Evolutionary conservation across 2,888 invertebrate genomes (phyloP).

Genomic region (Drosophila setosimentum): DNA sequence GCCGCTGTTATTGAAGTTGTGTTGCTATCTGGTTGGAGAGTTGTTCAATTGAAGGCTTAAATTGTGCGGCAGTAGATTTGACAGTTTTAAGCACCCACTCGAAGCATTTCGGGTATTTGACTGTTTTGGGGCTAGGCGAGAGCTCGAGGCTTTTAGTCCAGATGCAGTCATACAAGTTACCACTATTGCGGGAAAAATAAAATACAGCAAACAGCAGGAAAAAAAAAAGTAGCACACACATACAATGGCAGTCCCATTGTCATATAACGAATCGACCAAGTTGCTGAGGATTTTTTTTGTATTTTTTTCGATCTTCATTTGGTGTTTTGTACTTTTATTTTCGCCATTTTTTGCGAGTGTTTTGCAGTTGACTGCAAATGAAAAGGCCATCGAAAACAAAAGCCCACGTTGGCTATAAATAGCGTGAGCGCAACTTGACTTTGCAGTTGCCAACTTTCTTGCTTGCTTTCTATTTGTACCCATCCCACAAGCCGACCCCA

Average conservation of each 20-base stretch:
- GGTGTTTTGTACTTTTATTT: conserved; percentile 25
- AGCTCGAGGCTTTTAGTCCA: conserved; percentile 27
- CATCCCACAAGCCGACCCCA: not conserved
- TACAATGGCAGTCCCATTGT: conserved; percentile 63
- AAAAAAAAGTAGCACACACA: conserved; percentile 23
- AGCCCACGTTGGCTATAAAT: conserved; percentile 78
- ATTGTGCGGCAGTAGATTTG: conserved; percentile 67
- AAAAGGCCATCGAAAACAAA: conserved; percentile 80
- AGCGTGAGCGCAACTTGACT: conserved; percentile 77
- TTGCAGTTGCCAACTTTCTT: conserved; percentile 73
- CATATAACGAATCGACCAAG: conserved; percentile 61
- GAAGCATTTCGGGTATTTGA: conserved; percentile 60
- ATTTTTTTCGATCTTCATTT: conserved; percentile 32
- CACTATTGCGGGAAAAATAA: conserved; percentile 4
- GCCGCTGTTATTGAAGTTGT: conserved; percentile 16
- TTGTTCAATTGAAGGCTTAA: conserved; percentile 69
- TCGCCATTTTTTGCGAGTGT: conserved; percentile 27
- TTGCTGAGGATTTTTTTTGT: conserved; percentile 42
- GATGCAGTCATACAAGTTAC: conserved; percentile 37
- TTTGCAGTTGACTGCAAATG: conserved; percentile 75
- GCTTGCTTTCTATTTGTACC: conserved; percentile 43
- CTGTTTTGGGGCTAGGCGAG: conserved; percentile 58
- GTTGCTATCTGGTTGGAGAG: not conserved
- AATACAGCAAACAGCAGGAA: conserved; percentile 6
- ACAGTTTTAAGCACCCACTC: conserved; percentile 72